phyloP scores from a whole-genome alignment of 2,888 invertebrate species.

The Drosophila pullipes region DNA sequence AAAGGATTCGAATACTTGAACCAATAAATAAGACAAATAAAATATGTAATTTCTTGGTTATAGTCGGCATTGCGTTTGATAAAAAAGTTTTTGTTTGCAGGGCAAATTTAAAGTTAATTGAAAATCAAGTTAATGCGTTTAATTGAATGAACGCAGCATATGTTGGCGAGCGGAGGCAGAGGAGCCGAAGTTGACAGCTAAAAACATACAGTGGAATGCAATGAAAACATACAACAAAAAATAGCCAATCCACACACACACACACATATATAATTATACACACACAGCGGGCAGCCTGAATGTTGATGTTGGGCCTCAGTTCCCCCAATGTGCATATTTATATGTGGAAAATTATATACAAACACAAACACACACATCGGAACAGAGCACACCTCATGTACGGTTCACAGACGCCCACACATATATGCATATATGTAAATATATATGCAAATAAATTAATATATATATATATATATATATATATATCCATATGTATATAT shows the following conservation, averaged over 20 bases:
- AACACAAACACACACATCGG: conserved; percentile 51
- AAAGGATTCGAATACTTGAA: neutral
- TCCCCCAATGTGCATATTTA: conserved; percentile 74
- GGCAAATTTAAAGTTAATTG: conserved; percentile 76
- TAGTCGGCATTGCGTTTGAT: conserved; percentile 29
- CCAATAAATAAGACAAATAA: neutral
- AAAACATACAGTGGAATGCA: conserved; percentile 69
- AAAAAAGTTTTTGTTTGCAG: conserved; percentile 21
- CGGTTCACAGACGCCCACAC: conserved; percentile 20
- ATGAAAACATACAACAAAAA: conserved; percentile 68
- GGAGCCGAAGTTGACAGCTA: conserved; percentile 49
- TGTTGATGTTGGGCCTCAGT: conserved; percentile 31
- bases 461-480: neutral
- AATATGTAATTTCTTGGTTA: conserved; percentile 7
- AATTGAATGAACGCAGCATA: conserved; percentile 74
- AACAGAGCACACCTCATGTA: conserved; percentile 4
- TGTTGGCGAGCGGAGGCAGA: conserved; percentile 25
- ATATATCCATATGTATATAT: neutral
- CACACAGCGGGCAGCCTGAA: conserved; percentile 56
- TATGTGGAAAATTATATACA: conserved; percentile 79
- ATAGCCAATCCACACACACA: conserved; percentile 28
- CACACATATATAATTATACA: conserved; percentile 63
- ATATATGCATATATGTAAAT: conserved; percentile 14
- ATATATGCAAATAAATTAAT: neutral
- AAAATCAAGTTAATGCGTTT: conserved; percentile 81